Percentiles rank a stretch among this genome's conserved stretches.
Conservation (phyloP, 2,113 vertebrate genomes). For the Osmerus mordax region DNA sequence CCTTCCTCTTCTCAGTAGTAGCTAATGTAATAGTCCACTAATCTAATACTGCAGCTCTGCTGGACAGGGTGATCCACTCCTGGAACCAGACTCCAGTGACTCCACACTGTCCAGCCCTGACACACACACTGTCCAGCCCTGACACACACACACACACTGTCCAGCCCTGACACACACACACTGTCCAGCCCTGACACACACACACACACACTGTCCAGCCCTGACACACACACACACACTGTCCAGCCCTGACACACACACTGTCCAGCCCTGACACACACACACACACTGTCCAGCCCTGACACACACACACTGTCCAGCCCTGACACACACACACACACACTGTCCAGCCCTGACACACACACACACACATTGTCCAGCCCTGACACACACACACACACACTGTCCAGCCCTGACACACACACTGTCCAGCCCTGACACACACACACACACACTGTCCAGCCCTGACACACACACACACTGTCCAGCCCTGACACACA, state of each 20-base stretch:
- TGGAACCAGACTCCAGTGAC: constrained; percentile 15
- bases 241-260: too few species aligned
- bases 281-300: too few species aligned
- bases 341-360: constrained; percentile 1
- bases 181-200: neutral
- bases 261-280: too few species aligned
- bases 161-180: neutral
- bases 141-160: too few species aligned
- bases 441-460: too few species aligned
- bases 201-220: too few species aligned
- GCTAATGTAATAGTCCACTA: constrained; percentile 31
- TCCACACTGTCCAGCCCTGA: constrained; percentile 9
- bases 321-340: neutral
- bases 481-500: too few species aligned
- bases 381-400: too few species aligned
- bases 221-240: too few species aligned
- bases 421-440: constrained; percentile 2
- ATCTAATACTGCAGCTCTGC: constrained; percentile 42
- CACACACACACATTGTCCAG: neutral
- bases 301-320: neutral
- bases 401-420: too few species aligned
- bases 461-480: neutral
- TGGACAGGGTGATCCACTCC: constrained; percentile 1
- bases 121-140: too few species aligned
- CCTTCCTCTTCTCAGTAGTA: neutral